phyloP scores from a whole-genome alignment of 2,797 vertebrate genomes.

The Anguilla anguilla region DNA sequence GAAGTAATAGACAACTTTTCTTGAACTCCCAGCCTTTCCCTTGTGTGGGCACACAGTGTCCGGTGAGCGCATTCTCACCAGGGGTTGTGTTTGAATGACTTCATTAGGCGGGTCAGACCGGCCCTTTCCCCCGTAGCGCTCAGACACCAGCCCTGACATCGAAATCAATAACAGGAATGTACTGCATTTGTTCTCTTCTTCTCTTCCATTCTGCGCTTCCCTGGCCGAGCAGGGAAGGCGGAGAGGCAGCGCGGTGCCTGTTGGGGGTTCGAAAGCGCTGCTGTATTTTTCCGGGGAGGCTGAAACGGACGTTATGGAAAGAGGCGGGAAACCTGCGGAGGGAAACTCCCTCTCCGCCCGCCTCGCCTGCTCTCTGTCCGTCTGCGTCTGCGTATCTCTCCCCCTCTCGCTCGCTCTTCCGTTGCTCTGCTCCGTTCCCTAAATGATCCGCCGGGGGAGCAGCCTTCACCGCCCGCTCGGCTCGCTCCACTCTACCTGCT shows the following conservation, averaged over 20 bases:
- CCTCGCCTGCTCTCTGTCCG: background rate
- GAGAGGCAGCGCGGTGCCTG: background rate
- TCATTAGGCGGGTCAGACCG: background rate
- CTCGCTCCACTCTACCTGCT: conserved; percentile 36
- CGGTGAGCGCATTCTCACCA: background rate
- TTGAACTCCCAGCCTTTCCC: background rate
- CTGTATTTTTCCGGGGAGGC: background rate
- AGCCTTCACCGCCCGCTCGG: conserved; percentile 26
- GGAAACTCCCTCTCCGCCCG: background rate
- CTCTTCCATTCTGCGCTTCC: background rate
- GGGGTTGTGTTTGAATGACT: background rate
- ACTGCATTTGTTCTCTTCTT: background rate
- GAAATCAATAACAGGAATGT: conserved; percentile 15
- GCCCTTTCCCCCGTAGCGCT: background rate
- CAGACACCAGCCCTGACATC: background rate
- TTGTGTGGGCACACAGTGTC: background rate
- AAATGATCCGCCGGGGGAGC: conserved; percentile 24
- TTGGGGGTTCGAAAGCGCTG: background rate
- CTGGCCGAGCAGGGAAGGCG: background rate
- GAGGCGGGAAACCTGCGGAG: background rate
- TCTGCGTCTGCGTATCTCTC: background rate
- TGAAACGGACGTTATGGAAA: conserved; percentile 12
- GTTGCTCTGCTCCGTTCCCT: conserved; percentile 35
- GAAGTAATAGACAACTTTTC: background rate
- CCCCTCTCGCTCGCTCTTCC: background rate